Base-by-base conservation (phyloP, 2,113 vertebrate species). In the Ancistrus triradiatus region DNA sequence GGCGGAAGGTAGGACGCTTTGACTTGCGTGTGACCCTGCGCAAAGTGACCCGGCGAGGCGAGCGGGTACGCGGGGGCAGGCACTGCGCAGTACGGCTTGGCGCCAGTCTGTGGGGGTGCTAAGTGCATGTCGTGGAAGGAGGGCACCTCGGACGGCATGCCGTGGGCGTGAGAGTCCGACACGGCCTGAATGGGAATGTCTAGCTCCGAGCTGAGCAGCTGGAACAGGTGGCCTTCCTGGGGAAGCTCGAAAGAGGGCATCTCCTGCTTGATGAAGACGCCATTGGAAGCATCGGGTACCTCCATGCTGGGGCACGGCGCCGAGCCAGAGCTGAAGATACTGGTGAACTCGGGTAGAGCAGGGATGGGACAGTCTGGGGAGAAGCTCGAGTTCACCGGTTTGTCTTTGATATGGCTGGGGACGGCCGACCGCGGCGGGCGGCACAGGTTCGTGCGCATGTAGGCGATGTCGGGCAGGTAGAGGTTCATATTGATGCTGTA, bases 401-500 rank as follows among this genome's bases (percentile, higher is more conserved):
- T 94, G n/a, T 90, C 93, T 85, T 98, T 97, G 81, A 95, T 88
- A 27, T 95, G 93, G 50, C 85, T 75, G 35, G 76, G 71, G 63
- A 79, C 75, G 24, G 78, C 75, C 24, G 87, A 82, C 73, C 91
- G 89, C 63, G 85, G 82, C 2, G 89, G 88, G 81, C 95, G 92
- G 79, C 90, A 93, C 73, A 96, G 77, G 76, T 93, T 92, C 77
- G 93, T 94, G 85, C 94, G 90, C 81, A 97, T 85, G 80, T 96
- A 93, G 63, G 91, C 89, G 14, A 94, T 85, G 55, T 99, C 95
- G 0, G 94, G 94, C 42, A 98, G 89, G 84, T 93, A 95, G 75
- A 99, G 88, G 38, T 98, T 99, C 95, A 99, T 98, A 81, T 98
- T 99, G 81, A 98, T 92, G 75, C 93, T 97, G 85, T 98, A 99